Percentiles rank a stretch among this genome's conserved stretches.
These are phyloP conservation scores for Nomada ferruginata DNA, from an alignment of 2,888 invertebrate genomes.

Conservation along the genomic window DNA sequence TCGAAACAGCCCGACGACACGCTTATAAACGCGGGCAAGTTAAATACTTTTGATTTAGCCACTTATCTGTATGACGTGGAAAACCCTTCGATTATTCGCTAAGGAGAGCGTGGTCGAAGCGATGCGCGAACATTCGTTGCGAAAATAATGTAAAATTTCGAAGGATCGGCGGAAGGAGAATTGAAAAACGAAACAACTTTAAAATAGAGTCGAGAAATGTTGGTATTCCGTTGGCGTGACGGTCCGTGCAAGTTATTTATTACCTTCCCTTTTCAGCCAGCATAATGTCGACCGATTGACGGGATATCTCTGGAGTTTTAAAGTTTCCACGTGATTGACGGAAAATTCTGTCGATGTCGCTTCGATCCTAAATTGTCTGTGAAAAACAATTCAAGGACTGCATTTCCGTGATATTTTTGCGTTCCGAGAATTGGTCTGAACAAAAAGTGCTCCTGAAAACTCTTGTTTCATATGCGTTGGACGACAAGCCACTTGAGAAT, in stretches of 20 bases:
- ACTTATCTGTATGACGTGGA: constrained; percentile 55
- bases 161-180: neutral
- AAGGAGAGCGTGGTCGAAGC: neutral
- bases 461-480: too few species aligned
- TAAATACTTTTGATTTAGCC: constrained; percentile 66
- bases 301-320: neutral
- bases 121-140: neutral
- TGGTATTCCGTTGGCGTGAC: neutral
- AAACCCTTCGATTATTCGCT: constrained; percentile 39
- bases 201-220: constrained; percentile 13
- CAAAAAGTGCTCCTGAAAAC: too few species aligned
- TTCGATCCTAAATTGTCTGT: neutral
- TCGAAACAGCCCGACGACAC: constrained; percentile 60
- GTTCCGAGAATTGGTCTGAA: constrained; percentile 32
- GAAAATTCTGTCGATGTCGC: constrained; percentile 17
- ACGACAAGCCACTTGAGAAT: neutral
- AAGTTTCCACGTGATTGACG: neutral
- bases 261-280: neutral
- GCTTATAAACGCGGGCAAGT: constrained; percentile 66
- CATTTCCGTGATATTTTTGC: constrained; percentile 52
- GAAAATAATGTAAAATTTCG: neutral
- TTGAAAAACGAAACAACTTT: neutral
- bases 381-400: constrained; percentile 11
- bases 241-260: constrained; percentile 13
- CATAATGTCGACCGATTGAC: neutral